Evolutionary conservation across 2,888 invertebrate species (phyloP).

Genomic region (Spialia ferax): DNA sequence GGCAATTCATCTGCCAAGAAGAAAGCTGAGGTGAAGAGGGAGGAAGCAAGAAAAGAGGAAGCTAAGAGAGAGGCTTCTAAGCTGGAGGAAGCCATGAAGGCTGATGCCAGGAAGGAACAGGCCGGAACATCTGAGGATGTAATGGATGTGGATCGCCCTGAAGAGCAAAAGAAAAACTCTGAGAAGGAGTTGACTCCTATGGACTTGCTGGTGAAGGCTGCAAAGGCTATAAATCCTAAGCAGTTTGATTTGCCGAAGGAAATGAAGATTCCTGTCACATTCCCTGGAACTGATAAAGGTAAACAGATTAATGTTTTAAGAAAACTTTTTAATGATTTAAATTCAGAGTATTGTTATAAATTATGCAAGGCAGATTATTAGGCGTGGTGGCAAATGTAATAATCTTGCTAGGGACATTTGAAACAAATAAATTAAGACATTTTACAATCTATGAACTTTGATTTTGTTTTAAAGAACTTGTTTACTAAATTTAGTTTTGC

Average conservation of each 20-base stretch:
- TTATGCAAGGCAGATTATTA: no score
- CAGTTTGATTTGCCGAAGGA: conserved; percentile 96
- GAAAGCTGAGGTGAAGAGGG: conserved; percentile 48
- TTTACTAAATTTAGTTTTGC: no score
- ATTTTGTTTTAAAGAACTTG: no score
- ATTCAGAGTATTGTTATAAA: no score
- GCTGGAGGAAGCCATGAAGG: conserved; percentile 49
- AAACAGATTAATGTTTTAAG: no score
- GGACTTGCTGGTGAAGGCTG: conserved; percentile 93
- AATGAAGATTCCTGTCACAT: conserved; percentile 91
- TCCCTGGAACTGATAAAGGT: conserved; percentile 94
- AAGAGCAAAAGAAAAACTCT: conserved; percentile 40
- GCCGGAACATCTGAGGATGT: neutral
- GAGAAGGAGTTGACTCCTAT: conserved; percentile 85
- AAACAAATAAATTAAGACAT: no score
- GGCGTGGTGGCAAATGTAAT: no score
- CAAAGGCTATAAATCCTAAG: conserved; percentile 94
- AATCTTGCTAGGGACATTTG: no score
- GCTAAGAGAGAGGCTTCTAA: neutral
- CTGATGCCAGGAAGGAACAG: conserved; percentile 45
- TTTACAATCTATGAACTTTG: no score
- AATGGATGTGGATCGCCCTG: conserved; percentile 6
- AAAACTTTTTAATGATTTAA: no score
- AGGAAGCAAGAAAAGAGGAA: conserved; percentile 7
- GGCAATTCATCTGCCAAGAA: conserved; percentile 65